Percentiles rank a stretch among this genome's conserved stretches.
Evolutionary conservation across 2,113 vertebrate genomes (phyloP).

Genomic region (Polypterus senegalus): DNA sequence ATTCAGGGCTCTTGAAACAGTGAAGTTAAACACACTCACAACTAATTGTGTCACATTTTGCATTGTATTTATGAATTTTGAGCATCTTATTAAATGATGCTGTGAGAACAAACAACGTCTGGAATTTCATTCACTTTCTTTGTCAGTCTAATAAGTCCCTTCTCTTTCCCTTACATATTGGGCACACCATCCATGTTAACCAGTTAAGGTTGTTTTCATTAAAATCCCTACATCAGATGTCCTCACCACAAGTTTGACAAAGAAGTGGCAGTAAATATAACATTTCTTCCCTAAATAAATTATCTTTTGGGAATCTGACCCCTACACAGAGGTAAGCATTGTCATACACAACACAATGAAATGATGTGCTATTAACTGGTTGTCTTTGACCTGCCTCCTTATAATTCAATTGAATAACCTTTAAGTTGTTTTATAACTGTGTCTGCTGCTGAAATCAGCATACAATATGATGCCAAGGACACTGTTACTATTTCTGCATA

Average conservation of each 20-base stretch:
- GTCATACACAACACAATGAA: neutral
- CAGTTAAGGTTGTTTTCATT: neutral
- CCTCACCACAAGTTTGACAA: neutral
- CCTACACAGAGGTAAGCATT: neutral
- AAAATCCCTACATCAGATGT: neutral
- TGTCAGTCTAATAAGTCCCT: constrained; percentile 6
- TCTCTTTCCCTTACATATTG: constrained; percentile 9
- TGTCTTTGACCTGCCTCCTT: too few species aligned
- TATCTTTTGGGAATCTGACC: neutral
- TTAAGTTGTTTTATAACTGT: too few species aligned
- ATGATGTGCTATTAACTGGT: too few species aligned
- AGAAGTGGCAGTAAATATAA: neutral
- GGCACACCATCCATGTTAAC: neutral
- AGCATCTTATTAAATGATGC: too few species aligned
- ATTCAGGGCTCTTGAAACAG: too few species aligned
- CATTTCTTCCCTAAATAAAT: neutral
- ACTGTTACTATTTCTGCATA: too few species aligned
- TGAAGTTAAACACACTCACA: too few species aligned
- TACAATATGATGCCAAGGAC: too few species aligned
- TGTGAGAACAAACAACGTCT: neutral
- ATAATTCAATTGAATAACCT: too few species aligned
- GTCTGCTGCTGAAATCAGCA: too few species aligned
- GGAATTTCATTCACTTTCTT: constrained; percentile 1
- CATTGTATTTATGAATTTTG: too few species aligned
- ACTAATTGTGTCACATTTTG: too few species aligned